Evolutionary conservation across 2,888 invertebrate species (phyloP).

Genomic region (Ernsta delagoae): DNA sequence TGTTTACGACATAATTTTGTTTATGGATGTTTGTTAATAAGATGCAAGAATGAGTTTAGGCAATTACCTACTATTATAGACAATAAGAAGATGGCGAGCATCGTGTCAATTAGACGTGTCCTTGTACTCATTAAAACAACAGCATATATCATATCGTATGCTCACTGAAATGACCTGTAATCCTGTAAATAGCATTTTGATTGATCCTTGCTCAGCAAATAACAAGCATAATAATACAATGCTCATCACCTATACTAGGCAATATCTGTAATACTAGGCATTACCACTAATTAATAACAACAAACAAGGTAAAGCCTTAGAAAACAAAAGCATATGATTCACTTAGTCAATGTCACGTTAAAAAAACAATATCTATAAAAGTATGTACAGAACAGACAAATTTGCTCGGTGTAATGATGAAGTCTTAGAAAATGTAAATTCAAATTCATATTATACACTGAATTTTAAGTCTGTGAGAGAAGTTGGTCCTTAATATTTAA

Average conservation of each 20-base stretch:
- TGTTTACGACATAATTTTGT: neutral
- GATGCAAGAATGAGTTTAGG: neutral
- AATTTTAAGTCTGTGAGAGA: too few relatives aligned
- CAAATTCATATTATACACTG: too few relatives aligned
- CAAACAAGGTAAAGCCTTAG: too few relatives aligned
- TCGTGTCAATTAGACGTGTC: slow-evolving; percentile 7
- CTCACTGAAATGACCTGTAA: neutral
- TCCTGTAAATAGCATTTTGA: neutral
- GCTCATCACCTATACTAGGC: too few relatives aligned
- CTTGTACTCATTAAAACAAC: slow-evolving; percentile 7
- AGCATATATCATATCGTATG: too few relatives aligned
- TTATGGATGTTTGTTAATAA: neutral
- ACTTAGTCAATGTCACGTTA: neutral
- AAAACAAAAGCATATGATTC: neutral
- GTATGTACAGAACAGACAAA: slow-evolving; percentile 2
- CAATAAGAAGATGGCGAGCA: neutral
- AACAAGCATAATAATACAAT: too few relatives aligned
- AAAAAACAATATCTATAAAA: slow-evolving; percentile 1
- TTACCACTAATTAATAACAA: too few relatives aligned
- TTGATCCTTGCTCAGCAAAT: too few relatives aligned
- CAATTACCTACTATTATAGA: slow-evolving; percentile 2
- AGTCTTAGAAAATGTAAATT: too few relatives aligned
- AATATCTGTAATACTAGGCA: too few relatives aligned
- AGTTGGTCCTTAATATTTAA: too few relatives aligned
- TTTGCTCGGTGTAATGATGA: neutral